phyloP scores from a whole-genome alignment of 64 coral and sea anemone genomes.

The Stichodactyla mertensii region DNA sequence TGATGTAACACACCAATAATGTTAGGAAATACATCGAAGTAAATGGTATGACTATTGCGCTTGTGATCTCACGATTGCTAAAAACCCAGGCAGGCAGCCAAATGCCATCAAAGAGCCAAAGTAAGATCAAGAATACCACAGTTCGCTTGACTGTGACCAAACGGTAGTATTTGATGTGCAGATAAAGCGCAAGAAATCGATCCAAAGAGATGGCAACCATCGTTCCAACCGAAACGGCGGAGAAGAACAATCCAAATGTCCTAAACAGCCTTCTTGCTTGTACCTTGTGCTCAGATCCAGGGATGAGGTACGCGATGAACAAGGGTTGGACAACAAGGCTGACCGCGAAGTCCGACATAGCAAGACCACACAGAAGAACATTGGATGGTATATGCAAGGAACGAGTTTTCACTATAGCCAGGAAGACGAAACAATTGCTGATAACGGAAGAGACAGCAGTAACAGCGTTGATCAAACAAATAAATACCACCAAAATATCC shows the following conservation, averaged over 20 bases:
- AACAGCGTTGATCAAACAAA: not conserved
- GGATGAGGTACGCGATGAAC: not conserved
- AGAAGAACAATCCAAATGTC: not conserved
- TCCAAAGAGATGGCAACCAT: conserved; percentile 35
- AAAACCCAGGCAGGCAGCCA: not conserved
- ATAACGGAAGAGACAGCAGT: not conserved
- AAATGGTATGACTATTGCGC: not conserved
- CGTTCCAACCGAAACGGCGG: conserved; percentile 20
- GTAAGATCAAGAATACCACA: not conserved
- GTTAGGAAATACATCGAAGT: not conserved
- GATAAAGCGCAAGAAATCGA: conserved; percentile 15
- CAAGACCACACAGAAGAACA: conserved; percentile 3
- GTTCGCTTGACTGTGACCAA: conserved; percentile 15
- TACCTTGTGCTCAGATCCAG: not conserved
- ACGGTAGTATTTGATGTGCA: conserved; percentile 20
- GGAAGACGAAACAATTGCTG: not conserved
- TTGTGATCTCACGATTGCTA: not conserved
- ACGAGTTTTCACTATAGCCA: not conserved
- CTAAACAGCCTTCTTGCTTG: not conserved
- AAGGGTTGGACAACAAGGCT: not conserved
- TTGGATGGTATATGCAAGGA: conserved; percentile 8
- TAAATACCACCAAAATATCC: not conserved
- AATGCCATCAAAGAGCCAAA: not conserved
- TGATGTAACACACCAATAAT: not conserved
- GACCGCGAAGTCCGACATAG: not conserved